Percentiles rank a stretch among this genome's conserved stretches.
Conservation (phyloP, 2,113 vertebrate species). For the Irena cyanogastra region DNA sequence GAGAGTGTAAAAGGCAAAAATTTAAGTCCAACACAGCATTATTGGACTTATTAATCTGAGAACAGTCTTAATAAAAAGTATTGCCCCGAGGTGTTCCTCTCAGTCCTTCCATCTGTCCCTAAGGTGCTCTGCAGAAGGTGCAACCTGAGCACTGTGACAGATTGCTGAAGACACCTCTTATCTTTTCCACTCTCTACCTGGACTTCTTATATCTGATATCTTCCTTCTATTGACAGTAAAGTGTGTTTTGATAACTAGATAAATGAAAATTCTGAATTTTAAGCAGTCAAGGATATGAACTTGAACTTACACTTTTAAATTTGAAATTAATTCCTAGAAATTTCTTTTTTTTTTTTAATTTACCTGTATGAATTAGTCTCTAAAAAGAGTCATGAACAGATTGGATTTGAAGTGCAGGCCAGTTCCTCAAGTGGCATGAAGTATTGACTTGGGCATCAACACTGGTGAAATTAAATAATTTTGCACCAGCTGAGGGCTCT, state of each 20-base stretch:
- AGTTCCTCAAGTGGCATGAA: neutral
- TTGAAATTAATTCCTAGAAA: neutral
- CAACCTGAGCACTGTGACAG: neutral
- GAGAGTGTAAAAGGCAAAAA: neutral
- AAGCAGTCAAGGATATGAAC: neutral
- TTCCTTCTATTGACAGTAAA: neutral
- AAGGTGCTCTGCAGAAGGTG: neutral
- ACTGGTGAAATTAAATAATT: neutral
- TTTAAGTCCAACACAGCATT: neutral
- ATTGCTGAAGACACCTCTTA: neutral
- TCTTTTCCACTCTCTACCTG: neutral
- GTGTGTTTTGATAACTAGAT: neutral
- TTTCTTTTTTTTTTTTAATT: neutral
- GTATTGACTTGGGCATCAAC: neutral
- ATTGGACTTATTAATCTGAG: neutral
- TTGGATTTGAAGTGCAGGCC: neutral
- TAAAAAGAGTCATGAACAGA: neutral
- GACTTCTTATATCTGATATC: neutral
- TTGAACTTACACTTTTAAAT: neutral
- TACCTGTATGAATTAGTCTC: neutral
- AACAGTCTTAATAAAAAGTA: neutral
- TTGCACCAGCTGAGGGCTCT: slow-evolving; percentile 11
- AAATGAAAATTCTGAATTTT: neutral
- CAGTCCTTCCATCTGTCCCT: neutral
- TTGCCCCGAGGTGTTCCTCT: neutral